phyloP scores from a whole-genome alignment of 2,888 invertebrate species.

The Aphelenchoides bicaudatus region DNA sequence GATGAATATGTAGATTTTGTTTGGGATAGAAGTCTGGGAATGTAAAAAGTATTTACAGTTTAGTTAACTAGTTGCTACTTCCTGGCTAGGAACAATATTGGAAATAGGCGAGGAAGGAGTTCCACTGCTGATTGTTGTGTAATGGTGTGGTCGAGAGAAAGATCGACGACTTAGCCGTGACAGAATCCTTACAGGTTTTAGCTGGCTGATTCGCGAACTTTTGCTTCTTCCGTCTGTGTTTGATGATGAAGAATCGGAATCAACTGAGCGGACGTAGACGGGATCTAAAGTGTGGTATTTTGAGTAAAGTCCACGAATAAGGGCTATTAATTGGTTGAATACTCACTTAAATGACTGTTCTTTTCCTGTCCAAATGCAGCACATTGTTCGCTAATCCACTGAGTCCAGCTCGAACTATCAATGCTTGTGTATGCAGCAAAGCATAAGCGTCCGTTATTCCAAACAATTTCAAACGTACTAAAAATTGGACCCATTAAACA shows the following conservation, averaged over 20 bases:
- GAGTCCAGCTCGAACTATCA: constrained; percentile 24
- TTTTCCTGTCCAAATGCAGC: not conserved
- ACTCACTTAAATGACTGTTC: constrained; percentile 5
- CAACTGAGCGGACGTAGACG: no score
- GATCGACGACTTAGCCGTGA: constrained; percentile 17
- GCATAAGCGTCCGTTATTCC: not conserved
- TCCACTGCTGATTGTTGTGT: no score
- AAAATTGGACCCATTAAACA: not conserved
- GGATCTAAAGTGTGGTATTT: no score
- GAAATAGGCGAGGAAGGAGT: no score
- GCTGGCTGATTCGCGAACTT: constrained; percentile 3
- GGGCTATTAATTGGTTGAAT: not conserved
- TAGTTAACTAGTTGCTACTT: no score
- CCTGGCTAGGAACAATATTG: no score
- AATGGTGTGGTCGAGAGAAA: no score
- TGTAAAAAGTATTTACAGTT: no score
- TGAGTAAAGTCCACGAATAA: no score
- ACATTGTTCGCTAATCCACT: not conserved
- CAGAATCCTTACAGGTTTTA: not conserved
- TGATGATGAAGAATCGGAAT: constrained; percentile 3
- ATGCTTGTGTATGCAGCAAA: constrained; percentile 11
- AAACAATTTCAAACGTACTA: constrained; percentile 5
- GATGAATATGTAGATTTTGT: no score
- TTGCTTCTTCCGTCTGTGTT: not conserved
- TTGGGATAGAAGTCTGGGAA: no score